A percentile compares a stretch with the other conserved stretches of the same genome.
Conservation (phyloP, 2,797 vertebrate genomes). For the Todus mexicanus region DNA sequence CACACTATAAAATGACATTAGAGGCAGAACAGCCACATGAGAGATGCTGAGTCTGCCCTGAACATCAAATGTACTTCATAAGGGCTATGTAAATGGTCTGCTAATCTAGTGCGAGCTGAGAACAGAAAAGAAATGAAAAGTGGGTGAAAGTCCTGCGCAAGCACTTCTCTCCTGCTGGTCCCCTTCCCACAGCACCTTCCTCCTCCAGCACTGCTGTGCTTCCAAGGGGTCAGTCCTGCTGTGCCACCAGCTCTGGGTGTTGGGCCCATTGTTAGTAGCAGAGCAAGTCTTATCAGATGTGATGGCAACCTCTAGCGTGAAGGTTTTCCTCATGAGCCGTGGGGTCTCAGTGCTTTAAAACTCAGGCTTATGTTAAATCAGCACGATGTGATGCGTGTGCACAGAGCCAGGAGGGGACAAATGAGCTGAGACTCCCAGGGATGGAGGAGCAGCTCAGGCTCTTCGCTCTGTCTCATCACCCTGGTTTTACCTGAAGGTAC, state of each 20-base stretch:
- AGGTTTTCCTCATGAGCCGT: accelerated
- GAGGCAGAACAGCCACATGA: conserved; percentile 18
- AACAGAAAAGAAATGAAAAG: not conserved
- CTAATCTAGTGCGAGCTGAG: not conserved
- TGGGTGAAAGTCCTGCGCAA: not conserved
- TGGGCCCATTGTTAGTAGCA: not conserved
- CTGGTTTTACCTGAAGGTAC: not conserved
- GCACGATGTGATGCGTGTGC: accelerated
- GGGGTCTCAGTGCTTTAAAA: not conserved
- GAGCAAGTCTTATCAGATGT: not conserved
- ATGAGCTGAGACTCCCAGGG: not conserved
- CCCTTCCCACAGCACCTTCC: not conserved
- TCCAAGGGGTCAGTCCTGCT: not conserved
- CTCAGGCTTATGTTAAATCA: not conserved
- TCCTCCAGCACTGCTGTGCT: not conserved
- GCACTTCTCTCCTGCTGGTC: not conserved
- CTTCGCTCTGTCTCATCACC: not conserved
- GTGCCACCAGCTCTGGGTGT: accelerated
- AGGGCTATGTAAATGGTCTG: conserved; percentile 45
- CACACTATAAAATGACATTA: conserved; percentile 52
- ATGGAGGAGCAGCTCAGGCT: not conserved
- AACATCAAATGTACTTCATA: conserved; percentile 42
- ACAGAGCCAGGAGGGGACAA: not conserved
- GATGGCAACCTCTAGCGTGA: not conserved
- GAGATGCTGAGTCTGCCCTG: conserved; percentile 65